Evolutionary conservation across 2,113 vertebrate genomes (phyloP).

Genomic region (Sinocyclocheilus maitianheensis): DNA sequence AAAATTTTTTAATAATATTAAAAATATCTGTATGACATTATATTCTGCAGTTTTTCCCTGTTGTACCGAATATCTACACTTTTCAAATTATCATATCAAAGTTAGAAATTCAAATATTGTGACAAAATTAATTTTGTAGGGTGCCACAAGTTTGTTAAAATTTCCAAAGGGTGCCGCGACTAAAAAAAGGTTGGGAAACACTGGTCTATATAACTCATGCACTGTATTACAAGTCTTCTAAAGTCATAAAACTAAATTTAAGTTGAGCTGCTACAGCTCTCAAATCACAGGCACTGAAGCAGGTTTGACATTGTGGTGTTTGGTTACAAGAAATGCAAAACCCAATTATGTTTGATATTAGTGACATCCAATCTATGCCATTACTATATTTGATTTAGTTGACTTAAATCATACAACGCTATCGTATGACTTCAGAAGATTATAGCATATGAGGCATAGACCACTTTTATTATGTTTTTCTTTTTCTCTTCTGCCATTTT

Average conservation of each 20-base stretch:
- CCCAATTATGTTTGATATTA: background rate
- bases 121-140: too few relatives aligned
- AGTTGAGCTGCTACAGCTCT: constrained; percentile 2
- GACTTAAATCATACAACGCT: background rate
- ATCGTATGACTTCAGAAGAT: background rate
- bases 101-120: too few relatives aligned
- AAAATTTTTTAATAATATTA: too few relatives aligned
- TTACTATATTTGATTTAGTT: background rate
- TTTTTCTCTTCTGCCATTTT: too few relatives aligned
- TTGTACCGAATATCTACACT: too few relatives aligned
- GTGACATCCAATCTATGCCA: background rate
- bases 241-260: background rate
- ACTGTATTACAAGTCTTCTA: background rate
- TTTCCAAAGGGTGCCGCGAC: too few relatives aligned
- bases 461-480: background rate
- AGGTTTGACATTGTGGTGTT: background rate
- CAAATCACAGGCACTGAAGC: background rate
- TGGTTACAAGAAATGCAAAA: background rate
- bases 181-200: too few relatives aligned
- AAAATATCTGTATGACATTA: too few relatives aligned
- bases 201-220: background rate
- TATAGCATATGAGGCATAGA: background rate
- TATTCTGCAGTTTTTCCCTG: too few relatives aligned
- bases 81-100: too few relatives aligned
- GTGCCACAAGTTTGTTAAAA: too few relatives aligned